Evolutionary conservation across 2,113 vertebrate species (phyloP).

Genomic region (Rhabdornis inornatus): DNA sequence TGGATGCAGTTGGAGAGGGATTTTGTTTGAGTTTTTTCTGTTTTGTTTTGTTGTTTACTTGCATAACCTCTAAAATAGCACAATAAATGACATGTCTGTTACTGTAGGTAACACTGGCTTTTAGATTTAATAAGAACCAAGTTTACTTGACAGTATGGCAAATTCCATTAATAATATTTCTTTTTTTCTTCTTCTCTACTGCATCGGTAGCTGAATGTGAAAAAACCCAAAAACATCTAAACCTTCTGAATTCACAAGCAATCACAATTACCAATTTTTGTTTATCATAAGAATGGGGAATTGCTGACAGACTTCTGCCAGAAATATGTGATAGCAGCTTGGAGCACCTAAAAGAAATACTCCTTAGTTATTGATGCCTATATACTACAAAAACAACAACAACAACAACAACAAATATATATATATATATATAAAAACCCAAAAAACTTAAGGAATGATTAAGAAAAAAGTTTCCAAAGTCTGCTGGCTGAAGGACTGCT

Average conservation of each 20-base stretch:
- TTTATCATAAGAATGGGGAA: not conserved
- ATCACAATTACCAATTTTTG: not conserved
- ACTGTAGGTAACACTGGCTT: not conserved
- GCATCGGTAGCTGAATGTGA: not conserved
- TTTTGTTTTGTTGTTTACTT: not conserved
- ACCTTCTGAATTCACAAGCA: not conserved
- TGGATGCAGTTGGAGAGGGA: not conserved
- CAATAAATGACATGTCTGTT: not conserved
- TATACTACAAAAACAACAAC: not conserved
- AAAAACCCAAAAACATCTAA: not conserved
- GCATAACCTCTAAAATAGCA: not conserved
- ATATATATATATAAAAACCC: no score
- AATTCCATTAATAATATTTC: not conserved
- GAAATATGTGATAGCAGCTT: not conserved
- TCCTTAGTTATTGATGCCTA: not conserved
- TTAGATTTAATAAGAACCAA: not conserved
- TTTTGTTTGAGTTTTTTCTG: not conserved
- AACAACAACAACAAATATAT: no score
- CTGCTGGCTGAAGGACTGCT: not conserved
- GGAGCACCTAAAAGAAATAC: not conserved
- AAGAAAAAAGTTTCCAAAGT: not conserved
- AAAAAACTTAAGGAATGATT: not conserved
- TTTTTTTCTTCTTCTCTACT: not conserved
- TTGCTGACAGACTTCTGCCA: not conserved
- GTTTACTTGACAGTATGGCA: not conserved